A percentile compares a stretch with the other conserved stretches of the same genome.
phyloP scores from a whole-genome alignment of 2,113 vertebrate species.

The Ardeotis arabs region DNA sequence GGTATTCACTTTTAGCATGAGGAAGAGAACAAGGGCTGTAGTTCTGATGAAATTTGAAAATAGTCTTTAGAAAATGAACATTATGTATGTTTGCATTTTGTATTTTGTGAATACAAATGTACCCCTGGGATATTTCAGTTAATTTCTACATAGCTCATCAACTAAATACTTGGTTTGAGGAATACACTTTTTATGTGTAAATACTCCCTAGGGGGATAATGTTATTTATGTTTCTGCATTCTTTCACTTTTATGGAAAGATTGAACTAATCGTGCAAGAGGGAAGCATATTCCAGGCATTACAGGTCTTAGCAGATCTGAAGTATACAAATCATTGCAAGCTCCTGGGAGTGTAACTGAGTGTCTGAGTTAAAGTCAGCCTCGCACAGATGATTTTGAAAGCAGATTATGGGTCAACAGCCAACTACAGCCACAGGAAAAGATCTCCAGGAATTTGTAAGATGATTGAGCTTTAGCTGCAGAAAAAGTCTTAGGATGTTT shows the following conservation, averaged over 20 bases:
- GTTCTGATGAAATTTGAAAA: background rate
- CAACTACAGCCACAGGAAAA: background rate
- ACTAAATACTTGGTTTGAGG: background rate
- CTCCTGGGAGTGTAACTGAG: background rate
- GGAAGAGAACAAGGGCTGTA: background rate
- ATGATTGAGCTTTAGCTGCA: background rate
- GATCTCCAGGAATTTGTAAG: background rate
- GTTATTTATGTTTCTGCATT: background rate
- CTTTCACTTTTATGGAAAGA: background rate
- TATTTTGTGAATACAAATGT: background rate
- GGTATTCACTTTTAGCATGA: background rate
- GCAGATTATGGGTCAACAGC: background rate
- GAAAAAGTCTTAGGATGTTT: background rate
- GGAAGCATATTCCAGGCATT: background rate
- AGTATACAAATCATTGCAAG: background rate
- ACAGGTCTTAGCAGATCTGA: background rate
- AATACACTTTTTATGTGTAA: background rate
- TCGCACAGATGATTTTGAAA: background rate
- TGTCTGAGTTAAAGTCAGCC: background rate
- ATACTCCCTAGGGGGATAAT: background rate
- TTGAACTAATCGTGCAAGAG: background rate
- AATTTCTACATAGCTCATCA: background rate
- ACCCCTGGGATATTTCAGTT: background rate
- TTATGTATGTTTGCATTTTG: background rate
- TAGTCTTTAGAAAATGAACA: background rate